Conservation (phyloP, 2,888 invertebrate species). For the Andrena marginata region DNA sequence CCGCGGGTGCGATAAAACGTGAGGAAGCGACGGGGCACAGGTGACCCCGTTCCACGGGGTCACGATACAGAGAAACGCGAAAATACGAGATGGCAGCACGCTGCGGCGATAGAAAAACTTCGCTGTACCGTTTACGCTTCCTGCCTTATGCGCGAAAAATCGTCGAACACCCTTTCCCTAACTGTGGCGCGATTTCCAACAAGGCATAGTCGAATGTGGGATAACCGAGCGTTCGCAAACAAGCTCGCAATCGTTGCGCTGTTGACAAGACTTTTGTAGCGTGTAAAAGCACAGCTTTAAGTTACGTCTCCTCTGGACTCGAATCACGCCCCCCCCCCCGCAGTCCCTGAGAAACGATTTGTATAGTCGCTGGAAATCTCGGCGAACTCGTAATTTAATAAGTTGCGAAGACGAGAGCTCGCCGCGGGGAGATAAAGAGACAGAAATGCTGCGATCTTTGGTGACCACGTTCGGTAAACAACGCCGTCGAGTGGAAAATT, state of each 20-base stretch:
- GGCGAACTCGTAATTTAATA: too few relatives aligned
- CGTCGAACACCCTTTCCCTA: neutral
- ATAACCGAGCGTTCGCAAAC: neutral
- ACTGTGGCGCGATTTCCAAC: neutral
- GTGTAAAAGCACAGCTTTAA: too few relatives aligned
- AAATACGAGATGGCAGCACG: slow-evolving; percentile 72
- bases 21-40: slow-evolving; percentile 48
- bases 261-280: neutral
- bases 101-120: slow-evolving; percentile 45
- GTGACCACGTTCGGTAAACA: too few relatives aligned
- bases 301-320: too few relatives aligned
- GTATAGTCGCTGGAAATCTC: too few relatives aligned
- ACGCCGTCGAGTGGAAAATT: too few relatives aligned
- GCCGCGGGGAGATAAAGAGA: too few relatives aligned
- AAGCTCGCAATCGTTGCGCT: neutral
- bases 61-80: slow-evolving; percentile 56
- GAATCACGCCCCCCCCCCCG: too few relatives aligned
- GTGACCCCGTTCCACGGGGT: slow-evolving; percentile 71
- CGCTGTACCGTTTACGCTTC: neutral
- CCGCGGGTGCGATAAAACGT: slow-evolving; percentile 20
- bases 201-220: neutral
- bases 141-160: neutral
- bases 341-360: too few relatives aligned
- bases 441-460: too few relatives aligned
- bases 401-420: too few relatives aligned